phyloP scores from a whole-genome alignment of 2,797 vertebrate genomes.

The Coendou prehensilis region DNA sequence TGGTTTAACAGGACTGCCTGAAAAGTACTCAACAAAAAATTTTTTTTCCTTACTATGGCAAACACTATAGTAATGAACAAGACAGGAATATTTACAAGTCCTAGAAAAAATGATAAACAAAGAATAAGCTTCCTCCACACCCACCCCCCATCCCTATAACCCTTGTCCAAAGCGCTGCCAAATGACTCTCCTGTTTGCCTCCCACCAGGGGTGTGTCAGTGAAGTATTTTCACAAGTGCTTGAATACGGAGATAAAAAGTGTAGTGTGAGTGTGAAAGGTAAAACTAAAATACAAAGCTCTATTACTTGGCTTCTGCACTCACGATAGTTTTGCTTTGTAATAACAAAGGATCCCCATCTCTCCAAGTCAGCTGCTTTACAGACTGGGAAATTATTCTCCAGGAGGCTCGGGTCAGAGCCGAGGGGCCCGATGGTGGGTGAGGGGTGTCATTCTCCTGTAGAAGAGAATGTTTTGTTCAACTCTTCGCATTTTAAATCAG shows the following conservation, averaged over 20 bases:
- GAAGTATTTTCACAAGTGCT: constrained; percentile 77
- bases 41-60: neutral
- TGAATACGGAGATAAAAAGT: constrained; percentile 72
- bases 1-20: neutral
- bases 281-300: constrained; percentile 55
- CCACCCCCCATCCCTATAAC: constrained; percentile 32
- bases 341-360: constrained; percentile 63
- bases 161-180: constrained; percentile 37
- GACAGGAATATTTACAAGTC: constrained; percentile 56
- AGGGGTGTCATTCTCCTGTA: neutral
- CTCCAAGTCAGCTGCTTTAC: constrained; percentile 47
- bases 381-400: constrained; percentile 63
- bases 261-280: constrained; percentile 67
- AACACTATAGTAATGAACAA: neutral
- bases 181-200: constrained; percentile 64
- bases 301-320: constrained; percentile 48
- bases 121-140: neutral
- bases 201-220: constrained; percentile 69
- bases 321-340: constrained; percentile 73
- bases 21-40: neutral
- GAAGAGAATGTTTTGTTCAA: neutral
- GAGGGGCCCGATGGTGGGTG: neutral
- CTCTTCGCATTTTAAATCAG: neutral
- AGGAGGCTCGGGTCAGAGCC: neutral
- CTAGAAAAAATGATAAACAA: constrained; percentile 60